Percentiles rank a stretch among this genome's conserved stretches.
These are phyloP conservation scores for Hydrolagus colliei DNA, from an alignment of 2,797 vertebrate species.

Conservation along the genomic window DNA sequence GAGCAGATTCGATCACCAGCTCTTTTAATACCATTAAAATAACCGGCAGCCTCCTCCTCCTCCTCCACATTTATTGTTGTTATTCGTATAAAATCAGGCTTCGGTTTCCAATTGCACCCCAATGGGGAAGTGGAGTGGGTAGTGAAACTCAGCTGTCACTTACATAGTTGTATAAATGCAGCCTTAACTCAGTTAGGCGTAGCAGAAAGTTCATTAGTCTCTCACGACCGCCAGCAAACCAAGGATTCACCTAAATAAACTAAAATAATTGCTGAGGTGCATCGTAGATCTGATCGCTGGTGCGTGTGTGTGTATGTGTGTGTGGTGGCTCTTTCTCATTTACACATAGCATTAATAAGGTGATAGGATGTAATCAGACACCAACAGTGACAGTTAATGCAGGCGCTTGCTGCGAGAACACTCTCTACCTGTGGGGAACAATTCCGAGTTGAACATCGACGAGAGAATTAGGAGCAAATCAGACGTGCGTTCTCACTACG, in stretches of 20 bases:
- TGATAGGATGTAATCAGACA: background rate
- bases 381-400: constrained; percentile 13
- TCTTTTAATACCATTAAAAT: too few relatives aligned
- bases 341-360: constrained; percentile 17
- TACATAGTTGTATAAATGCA: too few relatives aligned
- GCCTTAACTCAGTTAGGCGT: background rate
- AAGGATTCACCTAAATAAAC: constrained; percentile 1
- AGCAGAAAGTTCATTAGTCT: constrained; percentile 4
- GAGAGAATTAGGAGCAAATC: constrained; percentile 9
- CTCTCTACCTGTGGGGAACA: constrained; percentile 13
- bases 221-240: background rate
- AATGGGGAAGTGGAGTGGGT: too few relatives aligned
- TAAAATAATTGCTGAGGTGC: background rate
- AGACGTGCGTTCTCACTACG: background rate
- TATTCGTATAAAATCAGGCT: too few relatives aligned
- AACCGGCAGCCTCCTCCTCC: too few relatives aligned
- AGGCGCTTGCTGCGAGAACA: constrained; percentile 17
- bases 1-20: too few relatives aligned
- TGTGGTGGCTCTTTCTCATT: background rate
- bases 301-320: too few relatives aligned
- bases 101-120: too few relatives aligned
- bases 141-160: too few relatives aligned
- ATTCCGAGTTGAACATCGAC: constrained; percentile 8
- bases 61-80: too few relatives aligned
- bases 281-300: background rate